Evolutionary conservation across 64 coral and sea anemone species (phyloP).

Genomic region (Montipora cactus): DNA sequence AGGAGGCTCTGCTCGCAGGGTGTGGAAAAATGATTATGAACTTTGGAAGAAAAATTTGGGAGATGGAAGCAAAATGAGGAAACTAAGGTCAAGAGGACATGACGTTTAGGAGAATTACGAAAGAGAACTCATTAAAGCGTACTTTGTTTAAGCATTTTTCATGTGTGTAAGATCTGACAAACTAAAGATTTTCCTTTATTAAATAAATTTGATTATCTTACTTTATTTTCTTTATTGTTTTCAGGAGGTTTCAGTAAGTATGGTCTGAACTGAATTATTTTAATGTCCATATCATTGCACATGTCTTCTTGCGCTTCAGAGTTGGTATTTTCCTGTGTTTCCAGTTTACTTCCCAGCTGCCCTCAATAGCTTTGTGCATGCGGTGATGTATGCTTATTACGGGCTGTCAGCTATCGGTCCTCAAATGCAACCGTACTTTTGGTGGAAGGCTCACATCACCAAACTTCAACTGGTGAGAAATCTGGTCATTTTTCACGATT

Average conservation of each 20-base stretch:
- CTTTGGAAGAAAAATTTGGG: too few relatives aligned
- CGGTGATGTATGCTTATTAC: slow-evolving; percentile 95
- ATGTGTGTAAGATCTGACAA: neutral
- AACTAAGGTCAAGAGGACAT: too few relatives aligned
- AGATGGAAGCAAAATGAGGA: too few relatives aligned
- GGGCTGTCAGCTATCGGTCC: slow-evolving; percentile 92
- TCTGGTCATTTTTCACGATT: neutral
- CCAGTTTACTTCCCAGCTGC: slow-evolving; percentile 92
- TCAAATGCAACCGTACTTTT: slow-evolving; percentile 75
- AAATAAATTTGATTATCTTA: neutral
- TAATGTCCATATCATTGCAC: neutral
- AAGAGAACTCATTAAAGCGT: too few relatives aligned
- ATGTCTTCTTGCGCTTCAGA: neutral
- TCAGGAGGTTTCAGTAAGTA: slow-evolving; percentile 88
- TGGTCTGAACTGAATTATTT: neutral
- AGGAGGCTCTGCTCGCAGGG: too few relatives aligned
- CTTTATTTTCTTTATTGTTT: slow-evolving; percentile 41
- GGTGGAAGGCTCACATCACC: slow-evolving; percentile 96
- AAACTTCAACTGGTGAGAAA: slow-evolving; percentile 91
- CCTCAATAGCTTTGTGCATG: slow-evolving; percentile 94
- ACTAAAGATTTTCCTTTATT: neutral
- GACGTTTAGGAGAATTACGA: too few relatives aligned
- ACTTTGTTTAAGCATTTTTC: too few relatives aligned
- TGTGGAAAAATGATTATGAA: too few relatives aligned
- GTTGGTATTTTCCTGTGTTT: neutral